Base-by-base conservation (phyloP, 2,888 invertebrate species). In the Melieria omissa region DNA sequence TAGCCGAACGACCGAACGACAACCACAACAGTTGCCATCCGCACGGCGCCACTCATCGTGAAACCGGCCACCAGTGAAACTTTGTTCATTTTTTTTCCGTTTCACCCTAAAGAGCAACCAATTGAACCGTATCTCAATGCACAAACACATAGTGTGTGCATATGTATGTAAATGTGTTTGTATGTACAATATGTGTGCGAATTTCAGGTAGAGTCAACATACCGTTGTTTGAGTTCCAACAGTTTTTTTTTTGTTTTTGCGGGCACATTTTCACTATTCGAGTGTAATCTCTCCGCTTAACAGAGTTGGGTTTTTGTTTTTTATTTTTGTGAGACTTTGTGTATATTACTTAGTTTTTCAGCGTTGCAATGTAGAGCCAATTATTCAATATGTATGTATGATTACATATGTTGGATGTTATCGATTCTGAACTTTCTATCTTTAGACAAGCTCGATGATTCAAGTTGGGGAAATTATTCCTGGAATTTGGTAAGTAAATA, bases 51-150 rank as follows among this genome's bases (percentile, higher is more conserved):
- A 29, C 29, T 29, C 29, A 29, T 29, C 29, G 29, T n/a, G n/a
- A n/a, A n/a, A n/a, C 29, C 29, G 29, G 29, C 29, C 29, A 29
- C 29, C 29, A 29, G 29, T 29, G 29, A 29, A 29, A 29, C 41
- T 60, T 52, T 52, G 42, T 67, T 67, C 52, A 42, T 69, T 69
- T 69, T 54, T 54, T 62, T 69, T 62, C 16, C 45, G 14, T 61
- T 65, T 65, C 71, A 65, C 71, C 71, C 74, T 65, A 66, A 73
- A 73, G 73, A 71, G 71, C 71, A 73, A 74, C 73, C 74, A 74
- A 74, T 73, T 74, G 74, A 74, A 74, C 69, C 71, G 65, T 73
- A 73, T 74, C 66, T 71, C 62, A 68, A 74, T 72, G 29, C 29
- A 29, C 29, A 29, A 29, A 29, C 29, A 29, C 29, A 29, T 29